A percentile compares a stretch with the other conserved stretches of the same genome.
phyloP scores from a whole-genome alignment of 2,113 vertebrate genomes.

The Phyllostomus hastatus region DNA sequence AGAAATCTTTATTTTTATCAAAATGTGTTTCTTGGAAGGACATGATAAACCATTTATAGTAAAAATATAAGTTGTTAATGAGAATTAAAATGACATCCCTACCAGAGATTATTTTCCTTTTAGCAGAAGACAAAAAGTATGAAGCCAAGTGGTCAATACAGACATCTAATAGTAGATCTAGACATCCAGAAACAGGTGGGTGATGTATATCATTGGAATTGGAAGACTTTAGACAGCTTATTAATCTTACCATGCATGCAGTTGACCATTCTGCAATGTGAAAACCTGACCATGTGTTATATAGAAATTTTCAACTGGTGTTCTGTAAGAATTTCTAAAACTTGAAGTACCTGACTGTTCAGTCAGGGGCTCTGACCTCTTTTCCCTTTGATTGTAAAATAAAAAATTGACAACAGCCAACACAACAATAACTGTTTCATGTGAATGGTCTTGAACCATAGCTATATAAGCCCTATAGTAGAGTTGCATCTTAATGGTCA shows the following conservation, averaged over 20 bases:
- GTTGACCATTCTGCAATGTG: not conserved
- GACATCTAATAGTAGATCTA: not conserved
- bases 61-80: not conserved
- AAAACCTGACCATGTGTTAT: not conserved
- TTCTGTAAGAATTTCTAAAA: not conserved
- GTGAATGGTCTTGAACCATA: not conserved
- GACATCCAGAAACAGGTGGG: not conserved
- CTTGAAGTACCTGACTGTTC: not conserved
- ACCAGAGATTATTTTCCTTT: not conserved
- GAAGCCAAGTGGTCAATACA: not conserved
- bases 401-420: not conserved
- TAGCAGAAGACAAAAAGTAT: not conserved
- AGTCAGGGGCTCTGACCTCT: not conserved
- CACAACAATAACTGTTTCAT: not conserved
- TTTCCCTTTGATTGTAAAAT: not conserved
- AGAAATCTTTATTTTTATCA: not conserved
- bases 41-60: not conserved
- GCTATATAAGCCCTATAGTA: not conserved
- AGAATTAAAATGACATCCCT: not conserved
- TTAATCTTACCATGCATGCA: not conserved
- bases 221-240: not conserved
- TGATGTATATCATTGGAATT: not conserved
- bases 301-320: not conserved
- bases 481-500: not conserved
- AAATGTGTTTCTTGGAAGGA: not conserved